Evolutionary conservation across 2,888 invertebrate species (phyloP).

Genomic region (Mechanitis messenoides): DNA sequence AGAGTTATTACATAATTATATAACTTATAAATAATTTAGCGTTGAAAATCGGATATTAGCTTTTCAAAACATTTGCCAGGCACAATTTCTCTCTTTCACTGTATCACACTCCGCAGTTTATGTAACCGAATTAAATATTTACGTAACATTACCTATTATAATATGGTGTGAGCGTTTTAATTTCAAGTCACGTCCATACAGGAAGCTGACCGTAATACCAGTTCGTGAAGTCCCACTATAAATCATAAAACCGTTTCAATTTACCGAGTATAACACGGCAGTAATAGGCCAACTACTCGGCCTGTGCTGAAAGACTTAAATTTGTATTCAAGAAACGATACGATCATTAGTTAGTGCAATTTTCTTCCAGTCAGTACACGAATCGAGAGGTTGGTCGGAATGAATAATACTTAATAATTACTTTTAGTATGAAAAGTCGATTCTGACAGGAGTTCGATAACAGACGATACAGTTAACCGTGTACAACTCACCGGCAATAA

Average conservation of each 20-base stretch:
- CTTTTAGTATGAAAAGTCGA: slow-evolving; percentile 52
- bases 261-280: slow-evolving; percentile 61
- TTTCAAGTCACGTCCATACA: slow-evolving; percentile 61
- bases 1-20: too few species aligned
- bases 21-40: too few species aligned
- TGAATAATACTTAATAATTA: slow-evolving; percentile 50
- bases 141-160: slow-evolving; percentile 22
- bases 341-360: slow-evolving; percentile 70
- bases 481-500: slow-evolving; percentile 17
- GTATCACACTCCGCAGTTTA: background rate
- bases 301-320: slow-evolving; percentile 64
- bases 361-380: slow-evolving; percentile 67
- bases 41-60: too few species aligned
- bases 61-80: background rate
- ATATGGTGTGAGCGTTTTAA: slow-evolving; percentile 35
- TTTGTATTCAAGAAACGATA: slow-evolving; percentile 72
- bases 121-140: slow-evolving; percentile 10
- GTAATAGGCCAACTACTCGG: slow-evolving; percentile 57
- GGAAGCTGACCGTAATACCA: slow-evolving; percentile 62
- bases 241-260: slow-evolving; percentile 73
- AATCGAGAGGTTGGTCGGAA: slow-evolving; percentile 49
- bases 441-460: slow-evolving; percentile 52
- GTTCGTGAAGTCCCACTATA: slow-evolving; percentile 65
- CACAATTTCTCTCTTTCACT: background rate
- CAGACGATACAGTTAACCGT: slow-evolving; percentile 26